These are phyloP conservation scores for Catharus bicknelli DNA, from an alignment of 2,113 vertebrate genomes.

Conservation along the genomic window DNA sequence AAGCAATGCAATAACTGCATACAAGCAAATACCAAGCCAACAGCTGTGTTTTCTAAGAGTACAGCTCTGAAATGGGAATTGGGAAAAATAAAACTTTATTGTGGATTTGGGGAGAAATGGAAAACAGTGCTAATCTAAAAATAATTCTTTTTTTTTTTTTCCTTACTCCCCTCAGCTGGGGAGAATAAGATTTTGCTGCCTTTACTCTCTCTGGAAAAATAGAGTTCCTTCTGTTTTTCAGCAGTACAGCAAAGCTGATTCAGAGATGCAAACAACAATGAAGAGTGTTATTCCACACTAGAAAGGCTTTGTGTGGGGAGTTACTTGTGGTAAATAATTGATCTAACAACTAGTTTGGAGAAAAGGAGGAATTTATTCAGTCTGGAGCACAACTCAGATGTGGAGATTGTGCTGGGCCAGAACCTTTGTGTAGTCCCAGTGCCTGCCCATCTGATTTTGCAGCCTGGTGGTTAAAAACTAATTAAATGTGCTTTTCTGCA, in stretches of 20 bases:
- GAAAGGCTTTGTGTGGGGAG: not conserved
- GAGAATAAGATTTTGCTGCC: conserved; percentile 16
- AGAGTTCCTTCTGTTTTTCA: not conserved
- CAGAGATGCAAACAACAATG: not conserved
- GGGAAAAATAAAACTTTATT: conserved; percentile 46
- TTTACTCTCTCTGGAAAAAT: conserved; percentile 11
- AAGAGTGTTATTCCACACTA: not conserved
- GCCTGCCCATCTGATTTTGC: not conserved
- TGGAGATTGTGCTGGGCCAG: not conserved
- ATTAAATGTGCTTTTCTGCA: not conserved
- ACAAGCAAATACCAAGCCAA: not conserved
- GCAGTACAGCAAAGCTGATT: not conserved
- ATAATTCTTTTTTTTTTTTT: not conserved
- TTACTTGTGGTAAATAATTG: not conserved
- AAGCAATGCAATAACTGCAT: not conserved
- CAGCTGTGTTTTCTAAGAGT: conserved; percentile 14
- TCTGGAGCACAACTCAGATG: not conserved
- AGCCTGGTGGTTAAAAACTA: not conserved
- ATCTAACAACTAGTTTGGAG: not conserved
- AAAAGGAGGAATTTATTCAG: not conserved
- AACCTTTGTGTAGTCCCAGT: not conserved
- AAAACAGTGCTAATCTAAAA: conserved; percentile 36
- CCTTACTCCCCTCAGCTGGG: not conserved
- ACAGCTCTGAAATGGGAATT: not conserved
- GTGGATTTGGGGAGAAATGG: not conserved